phyloP scores from a whole-genome alignment of 2,888 invertebrate species.

The Caenorhabditis japonica region DNA sequence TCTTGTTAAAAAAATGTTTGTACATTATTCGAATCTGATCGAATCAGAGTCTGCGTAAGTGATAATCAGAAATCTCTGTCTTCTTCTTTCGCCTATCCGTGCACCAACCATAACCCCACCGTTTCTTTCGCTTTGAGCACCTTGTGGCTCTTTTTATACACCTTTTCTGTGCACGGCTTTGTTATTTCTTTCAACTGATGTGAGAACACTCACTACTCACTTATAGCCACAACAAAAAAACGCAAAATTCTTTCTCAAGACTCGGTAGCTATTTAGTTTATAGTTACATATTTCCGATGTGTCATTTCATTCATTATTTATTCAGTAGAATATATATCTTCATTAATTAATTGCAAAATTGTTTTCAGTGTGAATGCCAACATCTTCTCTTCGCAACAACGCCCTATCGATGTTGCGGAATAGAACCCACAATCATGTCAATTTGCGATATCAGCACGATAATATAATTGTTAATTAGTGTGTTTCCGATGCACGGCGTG shows the following conservation, averaged over 20 bases:
- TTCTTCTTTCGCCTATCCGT: slow-evolving; percentile 39
- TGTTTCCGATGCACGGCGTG: too few relatives aligned
- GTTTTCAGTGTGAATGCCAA: slow-evolving; percentile 57
- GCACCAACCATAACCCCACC: slow-evolving; percentile 21
- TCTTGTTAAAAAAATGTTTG: slow-evolving; percentile 37
- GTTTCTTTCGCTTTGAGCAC: slow-evolving; percentile 36
- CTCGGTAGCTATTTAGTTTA: slow-evolving; percentile 1
- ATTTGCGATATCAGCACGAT: slow-evolving; percentile 17
- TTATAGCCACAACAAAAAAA: slow-evolving; percentile 1
- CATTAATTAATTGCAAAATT: background rate
- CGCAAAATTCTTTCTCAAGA: background rate
- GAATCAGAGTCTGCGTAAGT: slow-evolving; percentile 40
- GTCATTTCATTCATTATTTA: too few relatives aligned
- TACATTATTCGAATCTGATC: slow-evolving; percentile 34
- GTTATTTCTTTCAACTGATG: slow-evolving; percentile 27
- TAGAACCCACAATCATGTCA: slow-evolving; percentile 22
- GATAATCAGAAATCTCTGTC: slow-evolving; percentile 14
- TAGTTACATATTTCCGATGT: background rate
- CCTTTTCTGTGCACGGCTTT: slow-evolving; percentile 45
- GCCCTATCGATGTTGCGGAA: slow-evolving; percentile 46
- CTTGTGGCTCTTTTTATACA: slow-evolving; percentile 14
- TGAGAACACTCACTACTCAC: slow-evolving; percentile 21
- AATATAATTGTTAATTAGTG: background rate
- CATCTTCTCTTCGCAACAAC: slow-evolving; percentile 53
- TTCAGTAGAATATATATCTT: too few relatives aligned